Evolutionary conservation across 2,113 vertebrate genomes (phyloP).

Genomic region (Dromaius novaehollandiae): DNA sequence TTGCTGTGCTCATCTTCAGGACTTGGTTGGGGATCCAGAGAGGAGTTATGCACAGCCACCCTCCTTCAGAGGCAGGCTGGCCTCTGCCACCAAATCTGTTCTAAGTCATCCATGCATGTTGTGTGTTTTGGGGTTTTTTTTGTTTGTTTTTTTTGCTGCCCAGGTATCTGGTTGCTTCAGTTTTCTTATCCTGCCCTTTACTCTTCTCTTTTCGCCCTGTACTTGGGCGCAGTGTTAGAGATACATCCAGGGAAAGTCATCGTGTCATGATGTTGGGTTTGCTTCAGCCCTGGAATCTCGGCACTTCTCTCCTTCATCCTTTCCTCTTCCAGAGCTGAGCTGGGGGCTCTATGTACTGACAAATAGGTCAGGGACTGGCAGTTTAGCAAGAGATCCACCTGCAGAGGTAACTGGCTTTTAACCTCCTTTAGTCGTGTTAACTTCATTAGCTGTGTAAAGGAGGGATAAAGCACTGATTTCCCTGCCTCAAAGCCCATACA

Average conservation of each 20-base stretch:
- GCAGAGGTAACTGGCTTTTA: not conserved
- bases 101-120: not conserved
- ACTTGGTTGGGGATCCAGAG: not conserved
- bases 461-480: too few relatives aligned
- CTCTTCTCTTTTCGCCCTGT: not conserved
- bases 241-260: not conserved
- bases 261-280: not conserved
- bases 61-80: not conserved
- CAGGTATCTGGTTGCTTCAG: not conserved
- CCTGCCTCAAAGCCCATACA: too few relatives aligned
- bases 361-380: not conserved
- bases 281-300: not conserved
- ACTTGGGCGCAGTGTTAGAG: not conserved
- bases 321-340: accelerated
- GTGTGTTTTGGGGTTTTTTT: too few relatives aligned
- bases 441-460: not conserved
- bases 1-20: not conserved
- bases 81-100: not conserved
- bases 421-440: not conserved
- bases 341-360: not conserved
- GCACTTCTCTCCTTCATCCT: not conserved
- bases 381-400: not conserved
- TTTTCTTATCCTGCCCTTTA: not conserved
- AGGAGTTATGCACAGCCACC: accelerated
- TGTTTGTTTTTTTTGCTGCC: not conserved